Evolutionary conservation across 2,113 vertebrate genomes (phyloP).

Genomic region (Xenus cinereus): DNA sequence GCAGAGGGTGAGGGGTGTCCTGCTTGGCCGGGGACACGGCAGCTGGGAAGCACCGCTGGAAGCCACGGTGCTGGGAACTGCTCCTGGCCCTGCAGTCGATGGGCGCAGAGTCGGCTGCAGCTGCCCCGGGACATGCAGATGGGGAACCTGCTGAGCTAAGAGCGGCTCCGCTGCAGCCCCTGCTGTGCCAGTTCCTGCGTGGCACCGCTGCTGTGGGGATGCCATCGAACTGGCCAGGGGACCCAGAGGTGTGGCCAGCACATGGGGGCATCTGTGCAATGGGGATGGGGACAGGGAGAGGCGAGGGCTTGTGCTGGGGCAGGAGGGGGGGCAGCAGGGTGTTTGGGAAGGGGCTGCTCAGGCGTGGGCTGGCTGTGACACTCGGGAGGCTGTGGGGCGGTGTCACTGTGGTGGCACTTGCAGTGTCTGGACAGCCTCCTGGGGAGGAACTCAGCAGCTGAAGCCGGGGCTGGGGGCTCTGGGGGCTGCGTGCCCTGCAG

Average conservation of each 20-base stretch:
- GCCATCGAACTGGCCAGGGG: background rate
- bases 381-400: background rate
- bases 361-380: fast-evolving
- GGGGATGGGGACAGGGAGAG: background rate
- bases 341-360: background rate
- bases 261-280: fast-evolving
- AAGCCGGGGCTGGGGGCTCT: background rate
- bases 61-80: background rate
- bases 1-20: fast-evolving
- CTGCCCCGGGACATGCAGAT: background rate
- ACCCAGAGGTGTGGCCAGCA: fast-evolving
- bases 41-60: background rate
- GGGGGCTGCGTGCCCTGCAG: background rate
- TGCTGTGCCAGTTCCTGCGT: fast-evolving
- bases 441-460: background rate
- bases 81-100: background rate
- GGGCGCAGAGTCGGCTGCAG: fast-evolving
- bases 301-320: background rate
- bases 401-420: fast-evolving
- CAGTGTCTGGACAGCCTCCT: fast-evolving
- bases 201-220: background rate
- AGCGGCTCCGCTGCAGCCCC: fast-evolving
- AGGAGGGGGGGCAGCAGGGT: fast-evolving
- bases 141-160: background rate
- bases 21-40: fast-evolving